Percentiles rank a stretch among this genome's conserved stretches.
These are phyloP conservation scores for Boloria euphrosyne DNA, from an alignment of 2,888 invertebrate species.

Conservation along the genomic window DNA sequence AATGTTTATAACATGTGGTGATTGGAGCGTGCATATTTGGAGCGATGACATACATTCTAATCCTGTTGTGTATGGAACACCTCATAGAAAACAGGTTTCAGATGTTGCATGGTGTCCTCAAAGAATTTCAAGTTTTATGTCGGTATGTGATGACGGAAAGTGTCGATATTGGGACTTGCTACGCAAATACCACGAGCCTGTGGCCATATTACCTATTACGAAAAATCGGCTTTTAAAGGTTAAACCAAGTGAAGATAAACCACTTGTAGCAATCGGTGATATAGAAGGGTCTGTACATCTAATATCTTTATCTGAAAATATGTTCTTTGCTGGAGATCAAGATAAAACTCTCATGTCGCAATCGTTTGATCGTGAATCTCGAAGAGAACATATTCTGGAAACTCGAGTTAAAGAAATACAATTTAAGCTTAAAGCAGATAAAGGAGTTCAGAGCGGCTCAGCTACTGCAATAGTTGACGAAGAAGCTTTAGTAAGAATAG, in stretches of 20 bases:
- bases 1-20: conserved; percentile 86
- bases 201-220: conserved; percentile 83
- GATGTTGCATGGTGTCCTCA: conserved; percentile 61
- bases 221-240: conserved; percentile 80
- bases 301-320: conserved; percentile 84
- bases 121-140: conserved; percentile 65
- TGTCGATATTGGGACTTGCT: conserved; percentile 91
- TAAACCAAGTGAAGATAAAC: conserved; percentile 84
- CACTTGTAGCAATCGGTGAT: conserved; percentile 84
- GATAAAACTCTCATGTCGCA: conserved; percentile 86
- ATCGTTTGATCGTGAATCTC: conserved; percentile 92
- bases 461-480: conserved; percentile 44
- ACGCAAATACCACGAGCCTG: conserved; percentile 85
- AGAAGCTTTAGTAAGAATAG: conserved; percentile 45
- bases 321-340: conserved; percentile 84
- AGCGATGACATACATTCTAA: conserved; percentile 83
- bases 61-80: conserved; percentile 55
- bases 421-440: conserved; percentile 73
- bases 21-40: conserved; percentile 85
- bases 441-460: conserved; percentile 56
- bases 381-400: conserved; percentile 93
- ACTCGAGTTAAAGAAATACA: conserved; percentile 90
- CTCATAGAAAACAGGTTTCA: conserved; percentile 50
- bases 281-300: conserved; percentile 85
- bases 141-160: conserved; percentile 81